Percentiles rank a stretch among this genome's conserved stretches.
Conservation (phyloP, 2,888 invertebrate species). For the Andrena praecox region DNA sequence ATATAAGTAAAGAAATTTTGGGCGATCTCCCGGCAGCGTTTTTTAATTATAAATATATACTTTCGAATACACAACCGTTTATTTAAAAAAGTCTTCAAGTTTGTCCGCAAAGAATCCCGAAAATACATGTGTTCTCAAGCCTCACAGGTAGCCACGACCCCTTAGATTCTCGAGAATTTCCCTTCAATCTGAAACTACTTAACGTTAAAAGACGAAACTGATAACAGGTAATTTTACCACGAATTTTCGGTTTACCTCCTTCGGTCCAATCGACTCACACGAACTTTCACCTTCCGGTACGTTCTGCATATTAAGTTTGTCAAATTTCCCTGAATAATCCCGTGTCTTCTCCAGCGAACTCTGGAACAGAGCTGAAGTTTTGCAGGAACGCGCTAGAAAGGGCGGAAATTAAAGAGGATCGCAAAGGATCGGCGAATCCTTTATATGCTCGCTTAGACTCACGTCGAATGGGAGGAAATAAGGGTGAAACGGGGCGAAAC, state of each 20-base stretch:
- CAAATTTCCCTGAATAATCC: conserved; percentile 13
- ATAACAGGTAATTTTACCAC: background rate
- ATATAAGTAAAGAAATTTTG: no score
- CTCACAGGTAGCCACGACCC: no score
- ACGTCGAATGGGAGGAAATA: conserved; percentile 5
- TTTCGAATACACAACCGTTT: no score
- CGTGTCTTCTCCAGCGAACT: conserved; percentile 27
- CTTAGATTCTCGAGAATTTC: background rate
- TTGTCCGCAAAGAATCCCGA: no score
- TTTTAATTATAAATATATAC: no score
- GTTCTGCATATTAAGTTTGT: background rate
- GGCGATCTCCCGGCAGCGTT: no score
- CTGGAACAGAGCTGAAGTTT: background rate
- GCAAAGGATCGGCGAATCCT: conserved; percentile 72
- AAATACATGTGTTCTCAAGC: background rate
- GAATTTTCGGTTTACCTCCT: background rate
- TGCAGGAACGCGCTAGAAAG: conserved; percentile 19
- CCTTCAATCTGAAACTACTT: background rate
- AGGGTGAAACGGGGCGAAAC: conserved; percentile 2
- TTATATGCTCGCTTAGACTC: conserved; percentile 58
- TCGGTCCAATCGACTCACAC: background rate
- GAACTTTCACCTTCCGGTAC: background rate
- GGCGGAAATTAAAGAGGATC: conserved; percentile 75
- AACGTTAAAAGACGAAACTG: background rate
- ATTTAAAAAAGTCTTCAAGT: no score